A percentile compares a stretch with the other conserved stretches of the same genome.
These are phyloP conservation scores for Oreochromis tanganicae DNA, from an alignment of 2,113 vertebrate genomes.

Conservation along the genomic window DNA sequence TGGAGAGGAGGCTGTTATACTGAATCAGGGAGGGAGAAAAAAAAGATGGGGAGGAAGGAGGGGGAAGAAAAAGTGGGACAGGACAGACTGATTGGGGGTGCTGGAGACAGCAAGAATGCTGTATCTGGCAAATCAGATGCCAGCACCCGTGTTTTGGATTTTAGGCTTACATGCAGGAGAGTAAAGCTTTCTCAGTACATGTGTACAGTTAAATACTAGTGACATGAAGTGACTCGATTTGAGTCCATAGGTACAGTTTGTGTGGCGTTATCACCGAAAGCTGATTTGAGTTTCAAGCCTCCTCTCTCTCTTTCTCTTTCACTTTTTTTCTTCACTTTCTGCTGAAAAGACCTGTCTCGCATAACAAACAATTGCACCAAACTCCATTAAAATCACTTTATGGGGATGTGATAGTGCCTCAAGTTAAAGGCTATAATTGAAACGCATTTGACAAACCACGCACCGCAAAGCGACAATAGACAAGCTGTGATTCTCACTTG, in stretches of 20 bases:
- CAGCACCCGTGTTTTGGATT: constrained; percentile 12
- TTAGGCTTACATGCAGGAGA: background rate
- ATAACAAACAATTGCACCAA: constrained; percentile 67
- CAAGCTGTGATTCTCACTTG: constrained; percentile 61
- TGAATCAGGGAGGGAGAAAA: background rate
- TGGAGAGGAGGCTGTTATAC: constrained; percentile 13
- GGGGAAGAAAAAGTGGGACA: constrained; percentile 37
- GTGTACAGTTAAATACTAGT: constrained; percentile 34
- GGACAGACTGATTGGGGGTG: background rate
- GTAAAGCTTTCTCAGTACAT: background rate
- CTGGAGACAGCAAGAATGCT: constrained; percentile 4
- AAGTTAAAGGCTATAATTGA: constrained; percentile 69
- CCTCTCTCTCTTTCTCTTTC: background rate
- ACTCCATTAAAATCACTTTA: constrained; percentile 70
- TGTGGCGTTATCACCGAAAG: constrained; percentile 38
- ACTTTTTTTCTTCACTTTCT: background rate
- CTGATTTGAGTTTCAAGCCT: constrained; percentile 40
- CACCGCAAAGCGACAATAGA: constrained; percentile 58
- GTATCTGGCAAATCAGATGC: constrained; percentile 11
- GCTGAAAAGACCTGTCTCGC: constrained; percentile 56
- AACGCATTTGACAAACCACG: constrained; percentile 67
- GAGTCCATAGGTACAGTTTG: background rate
- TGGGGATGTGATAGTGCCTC: constrained; percentile 59
- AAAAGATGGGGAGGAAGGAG: background rate
- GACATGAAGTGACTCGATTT: constrained; percentile 29